Percentiles rank a stretch among this genome's conserved stretches.
Conservation (phyloP, 2,888 invertebrate species). For the Cynaeus angustus region DNA sequence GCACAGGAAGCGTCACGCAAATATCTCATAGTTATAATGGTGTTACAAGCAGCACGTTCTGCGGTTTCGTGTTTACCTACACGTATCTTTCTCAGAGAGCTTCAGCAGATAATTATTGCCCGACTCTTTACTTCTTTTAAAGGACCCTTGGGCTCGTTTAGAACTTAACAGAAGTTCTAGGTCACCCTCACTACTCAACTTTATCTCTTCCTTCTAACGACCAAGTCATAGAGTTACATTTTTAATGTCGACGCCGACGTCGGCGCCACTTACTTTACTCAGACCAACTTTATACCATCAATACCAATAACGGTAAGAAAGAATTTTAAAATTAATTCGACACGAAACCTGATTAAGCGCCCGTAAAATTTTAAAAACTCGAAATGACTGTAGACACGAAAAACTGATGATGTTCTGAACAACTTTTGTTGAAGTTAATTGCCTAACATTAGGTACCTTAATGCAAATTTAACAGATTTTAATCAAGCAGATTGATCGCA, state of each 20-base stretch:
- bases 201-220: constrained; percentile 35
- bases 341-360: neutral
- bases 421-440: constrained; percentile 10
- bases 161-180: constrained; percentile 39
- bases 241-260: constrained; percentile 19
- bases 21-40: constrained; percentile 55
- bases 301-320: too few species aligned
- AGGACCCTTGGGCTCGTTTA: constrained; percentile 43
- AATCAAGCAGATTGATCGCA: constrained; percentile 47
- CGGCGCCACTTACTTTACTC: neutral
- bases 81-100: constrained; percentile 45
- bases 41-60: constrained; percentile 51
- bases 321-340: constrained; percentile 7
- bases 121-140: constrained; percentile 44
- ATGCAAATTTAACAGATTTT: constrained; percentile 34
- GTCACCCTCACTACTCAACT: constrained; percentile 34
- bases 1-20: constrained; percentile 55
- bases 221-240: constrained; percentile 19
- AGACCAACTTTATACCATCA: too few species aligned
- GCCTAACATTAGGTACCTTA: constrained; percentile 15
- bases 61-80: constrained; percentile 52
- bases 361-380: neutral
- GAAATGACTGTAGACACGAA: neutral
- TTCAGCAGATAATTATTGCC: constrained; percentile 50
- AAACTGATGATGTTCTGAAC: neutral